phyloP scores from a whole-genome alignment of 2,888 invertebrate species.

The Tiliacea citrago region DNA sequence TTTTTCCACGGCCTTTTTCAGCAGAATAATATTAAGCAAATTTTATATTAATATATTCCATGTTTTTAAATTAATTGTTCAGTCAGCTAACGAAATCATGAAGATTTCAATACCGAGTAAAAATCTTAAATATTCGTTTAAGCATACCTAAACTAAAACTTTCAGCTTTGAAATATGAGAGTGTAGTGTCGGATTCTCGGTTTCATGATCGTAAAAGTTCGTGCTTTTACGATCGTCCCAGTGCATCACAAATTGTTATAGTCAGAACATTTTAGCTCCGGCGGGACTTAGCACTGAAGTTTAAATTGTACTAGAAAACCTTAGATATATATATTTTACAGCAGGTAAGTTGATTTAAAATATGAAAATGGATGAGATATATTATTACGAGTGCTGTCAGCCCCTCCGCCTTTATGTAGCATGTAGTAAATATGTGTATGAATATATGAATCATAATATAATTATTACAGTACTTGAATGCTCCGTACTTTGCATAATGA shows the following conservation, averaged over 20 bases:
- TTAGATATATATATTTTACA: too few species aligned
- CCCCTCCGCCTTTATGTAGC: background rate
- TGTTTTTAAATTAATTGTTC: background rate
- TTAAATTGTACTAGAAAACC: constrained; percentile 17
- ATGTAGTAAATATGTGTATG: background rate
- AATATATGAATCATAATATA: background rate
- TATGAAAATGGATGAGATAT: constrained; percentile 20
- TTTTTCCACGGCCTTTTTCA: background rate
- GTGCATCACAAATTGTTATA: constrained; percentile 32
- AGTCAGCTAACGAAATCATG: background rate
- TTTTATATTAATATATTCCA: background rate
- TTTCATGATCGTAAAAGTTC: constrained; percentile 18
- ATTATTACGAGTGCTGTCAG: constrained; percentile 4
- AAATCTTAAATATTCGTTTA: background rate
- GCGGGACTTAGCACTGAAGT: constrained; percentile 7
- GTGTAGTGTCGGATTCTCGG: background rate
- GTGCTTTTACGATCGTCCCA: constrained; percentile 25
- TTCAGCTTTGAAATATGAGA: constrained; percentile 6
- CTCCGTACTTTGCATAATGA: background rate
- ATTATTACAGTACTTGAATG: background rate
- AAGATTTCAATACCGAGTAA: background rate
- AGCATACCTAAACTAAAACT: background rate
- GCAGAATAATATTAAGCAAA: constrained; percentile 3
- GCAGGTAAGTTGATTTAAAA: too few species aligned
- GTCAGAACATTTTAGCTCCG: constrained; percentile 25